Evolutionary conservation across 2,888 invertebrate genomes (phyloP), one percentile per base, ranked within the genome.

Genomic region (Yponomeuta plumbellus): DNA sequence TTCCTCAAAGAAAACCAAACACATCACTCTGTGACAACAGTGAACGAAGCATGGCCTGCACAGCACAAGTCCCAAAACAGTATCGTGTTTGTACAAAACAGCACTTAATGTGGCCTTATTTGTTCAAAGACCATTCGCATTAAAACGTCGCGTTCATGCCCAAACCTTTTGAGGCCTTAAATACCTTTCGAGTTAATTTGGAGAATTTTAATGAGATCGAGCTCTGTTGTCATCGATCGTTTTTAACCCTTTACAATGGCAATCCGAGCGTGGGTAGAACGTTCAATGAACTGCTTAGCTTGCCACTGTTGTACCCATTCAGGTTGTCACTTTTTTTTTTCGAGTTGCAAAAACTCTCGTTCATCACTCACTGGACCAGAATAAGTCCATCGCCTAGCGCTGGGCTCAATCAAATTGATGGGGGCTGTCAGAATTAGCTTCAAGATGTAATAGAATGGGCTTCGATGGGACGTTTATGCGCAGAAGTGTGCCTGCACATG

Each of bases 271-370:
- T 90, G 82, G 89, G 89, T 85, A 89, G 83, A 86, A 83, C 88
- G 90, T 90, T 34, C 90, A 90, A 90, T 86, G 90, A 91, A 90
- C 90, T 83, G 88, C 83, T 76, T 88, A 89, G 88, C 84, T 85
- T 81, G 90, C 80, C 84, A 58, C 58, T 21, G 22, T 11, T 20
- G 21, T 22, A 58, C 1, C 44, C 44, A 52, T 52, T 52, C 44
- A 44, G 44, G 13, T 2, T 17, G 17, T 13, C 5, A 52, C 44
- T 44, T 52, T 52, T 52, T 39, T 39, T 17, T 17, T 52, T 34
- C 34, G 34, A 34, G 44, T 52, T 17, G 44, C 10, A 52, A 52
- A 52, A 52, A 52, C 17, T 52, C 17, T 17, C 44, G 44, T 52
- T 52, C 44, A 17, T 52, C 44, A 52, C 44, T 17, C 17, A 13